Conservation (phyloP, 2,797 vertebrate species). For the Enoplosus armatus region DNA sequence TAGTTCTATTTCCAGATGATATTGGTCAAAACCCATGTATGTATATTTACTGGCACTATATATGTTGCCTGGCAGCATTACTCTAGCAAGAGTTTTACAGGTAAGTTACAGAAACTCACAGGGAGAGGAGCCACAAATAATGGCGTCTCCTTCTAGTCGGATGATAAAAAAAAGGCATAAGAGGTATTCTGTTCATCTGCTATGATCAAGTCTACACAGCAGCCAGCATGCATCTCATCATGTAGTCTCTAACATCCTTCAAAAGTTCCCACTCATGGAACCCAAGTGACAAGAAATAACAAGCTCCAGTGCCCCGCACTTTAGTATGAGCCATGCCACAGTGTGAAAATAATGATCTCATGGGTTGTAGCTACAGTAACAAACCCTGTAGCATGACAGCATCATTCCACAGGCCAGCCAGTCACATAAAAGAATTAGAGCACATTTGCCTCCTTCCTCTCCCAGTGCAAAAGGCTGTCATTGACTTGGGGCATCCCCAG, state of each 20-base stretch:
- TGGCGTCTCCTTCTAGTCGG: conserved; percentile 35
- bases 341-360: conserved; percentile 71
- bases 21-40: neutral
- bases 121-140: conserved; percentile 39
- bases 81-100: neutral
- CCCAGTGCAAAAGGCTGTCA: conserved; percentile 21
- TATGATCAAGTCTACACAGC: conserved; percentile 59
- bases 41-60: neutral
- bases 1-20: neutral
- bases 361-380: conserved; percentile 57
- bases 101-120: conserved; percentile 21
- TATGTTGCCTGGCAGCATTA: conserved; percentile 24
- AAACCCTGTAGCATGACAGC: conserved; percentile 63
- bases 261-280: conserved; percentile 59
- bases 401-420: conserved; percentile 51
- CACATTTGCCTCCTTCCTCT: conserved; percentile 37
- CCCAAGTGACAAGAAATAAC: conserved; percentile 74
- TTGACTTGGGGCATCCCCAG: conserved; percentile 33
- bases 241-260: conserved; percentile 74
- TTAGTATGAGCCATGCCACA: conserved; percentile 45
- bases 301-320: conserved; percentile 66
- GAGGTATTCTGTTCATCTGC: conserved; percentile 55
- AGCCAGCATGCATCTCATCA: conserved; percentile 64
- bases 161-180: conserved; percentile 59
- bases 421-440: conserved; percentile 51